Evolutionary conservation across 2,888 invertebrate species (phyloP), one percentile per base, ranked within the genome.

Genomic region (Hipparchia sbordonii): DNA sequence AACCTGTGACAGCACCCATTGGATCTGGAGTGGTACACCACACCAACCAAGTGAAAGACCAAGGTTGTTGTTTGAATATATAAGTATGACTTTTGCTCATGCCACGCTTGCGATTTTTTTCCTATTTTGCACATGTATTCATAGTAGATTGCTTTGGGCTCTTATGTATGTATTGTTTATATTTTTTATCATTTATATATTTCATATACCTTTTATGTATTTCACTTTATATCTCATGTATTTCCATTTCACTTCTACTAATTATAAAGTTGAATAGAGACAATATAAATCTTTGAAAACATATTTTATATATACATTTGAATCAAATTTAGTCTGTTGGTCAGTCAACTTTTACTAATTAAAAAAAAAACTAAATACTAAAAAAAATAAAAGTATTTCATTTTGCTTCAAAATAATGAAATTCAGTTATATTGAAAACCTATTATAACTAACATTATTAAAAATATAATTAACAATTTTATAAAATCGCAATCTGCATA

Each of bases 11-110:
- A 51, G 92, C 87, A 79, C 92, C 91, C 57, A 92, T 93, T 78
- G 93, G 93, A 84, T 92, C 92, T 57, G 92, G 92, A 85, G 88
- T 92, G 83, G 82, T 81, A 75, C 92, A 92, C 82, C 91, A 90
- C 84, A 84, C 85, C 86, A 90, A 89, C 82, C 93, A 94, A 93
- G 93, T 91, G 90, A 94, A 94, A 94, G 94, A 94, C 94, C 94
- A 94, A 94, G 94, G 94, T 94, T 93, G 89, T 84, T 85, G 83
- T 84, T 85, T 82, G 82, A 80, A 74, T 62, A 70, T 73, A 54
- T 71, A 82, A 88, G 89, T 91, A 88, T 77, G 77, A 89, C 90
- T 91, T 91, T 84, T 79, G 80, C 77, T 84, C 79, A 86, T 88
- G 90, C 88, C 84, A 87, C 83, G 76, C 85, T 91, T 92, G 92